Conservation (phyloP, 1,140 invertebrate genomes). For the Arctopsyche grandis region DNA sequence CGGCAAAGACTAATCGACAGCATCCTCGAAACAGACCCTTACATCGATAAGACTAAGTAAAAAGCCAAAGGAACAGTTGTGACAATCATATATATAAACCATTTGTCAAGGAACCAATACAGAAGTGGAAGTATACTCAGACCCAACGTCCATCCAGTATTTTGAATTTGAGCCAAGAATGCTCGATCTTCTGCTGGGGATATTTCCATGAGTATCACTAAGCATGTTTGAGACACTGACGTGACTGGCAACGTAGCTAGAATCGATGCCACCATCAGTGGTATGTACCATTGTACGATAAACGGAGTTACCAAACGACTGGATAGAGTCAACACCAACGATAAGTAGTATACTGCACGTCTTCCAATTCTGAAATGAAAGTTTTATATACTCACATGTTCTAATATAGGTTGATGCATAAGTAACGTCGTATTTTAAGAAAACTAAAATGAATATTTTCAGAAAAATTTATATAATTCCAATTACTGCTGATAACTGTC, state of each 20-base stretch:
- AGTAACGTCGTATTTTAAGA: too few relatives aligned
- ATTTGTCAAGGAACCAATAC: conserved; percentile 69
- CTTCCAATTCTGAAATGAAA: conserved; percentile 63
- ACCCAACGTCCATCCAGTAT: conserved; percentile 62
- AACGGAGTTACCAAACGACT: conserved; percentile 62
- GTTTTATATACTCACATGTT: too few relatives aligned
- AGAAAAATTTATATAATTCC: too few relatives aligned
- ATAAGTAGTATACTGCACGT: conserved; percentile 63
- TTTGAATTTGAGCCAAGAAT: conserved; percentile 45
- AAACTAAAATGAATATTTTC: too few relatives aligned
- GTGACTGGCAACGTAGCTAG: conserved; percentile 61
- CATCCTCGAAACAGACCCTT: neutral
- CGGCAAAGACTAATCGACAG: too few relatives aligned
- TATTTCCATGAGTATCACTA: conserved; percentile 66
- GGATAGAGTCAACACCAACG: conserved; percentile 60
- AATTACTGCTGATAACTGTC: too few relatives aligned
- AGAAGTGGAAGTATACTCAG: conserved; percentile 67
- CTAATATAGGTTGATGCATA: too few relatives aligned
- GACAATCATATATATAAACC: conserved; percentile 66
- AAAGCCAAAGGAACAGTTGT: conserved; percentile 61
- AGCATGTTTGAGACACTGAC: conserved; percentile 64
- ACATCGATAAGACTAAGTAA: conserved; percentile 62
- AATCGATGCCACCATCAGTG: conserved; percentile 63
- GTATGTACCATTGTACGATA: conserved; percentile 60
- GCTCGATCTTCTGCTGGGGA: conserved; percentile 51